Evolutionary conservation across 2,797 vertebrate genomes (phyloP).

Genomic region (Phrynocephalus vlangalii): DNA sequence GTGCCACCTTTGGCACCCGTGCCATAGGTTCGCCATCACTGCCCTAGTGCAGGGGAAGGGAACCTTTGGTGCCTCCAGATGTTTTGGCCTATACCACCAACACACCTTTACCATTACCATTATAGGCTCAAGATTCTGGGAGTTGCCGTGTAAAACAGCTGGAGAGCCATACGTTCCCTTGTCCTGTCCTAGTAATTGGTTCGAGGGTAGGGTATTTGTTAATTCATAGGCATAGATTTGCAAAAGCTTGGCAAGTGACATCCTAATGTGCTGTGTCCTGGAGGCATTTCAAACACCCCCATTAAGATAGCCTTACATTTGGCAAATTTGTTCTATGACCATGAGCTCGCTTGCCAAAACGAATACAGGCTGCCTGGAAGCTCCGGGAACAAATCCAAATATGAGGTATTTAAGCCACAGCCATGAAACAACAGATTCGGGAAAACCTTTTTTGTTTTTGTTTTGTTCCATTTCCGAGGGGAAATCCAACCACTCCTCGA

Average conservation of each 20-base stretch:
- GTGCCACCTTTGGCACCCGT: too few relatives aligned
- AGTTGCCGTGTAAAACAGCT: too few relatives aligned
- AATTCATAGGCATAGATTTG: not conserved
- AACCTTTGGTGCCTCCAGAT: too few relatives aligned
- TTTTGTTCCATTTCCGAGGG: constrained; percentile 48
- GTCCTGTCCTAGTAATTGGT: too few relatives aligned
- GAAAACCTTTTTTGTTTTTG: constrained; percentile 56
- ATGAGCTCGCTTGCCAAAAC: constrained; percentile 60
- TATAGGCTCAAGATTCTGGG: too few relatives aligned
- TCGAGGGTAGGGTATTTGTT: not conserved
- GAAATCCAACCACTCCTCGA: constrained; percentile 72
- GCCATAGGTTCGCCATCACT: too few relatives aligned
- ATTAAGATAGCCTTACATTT: constrained; percentile 37
- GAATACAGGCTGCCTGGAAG: constrained; percentile 61
- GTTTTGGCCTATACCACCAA: too few relatives aligned
- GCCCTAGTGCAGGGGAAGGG: too few relatives aligned
- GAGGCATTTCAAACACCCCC: constrained; percentile 28
- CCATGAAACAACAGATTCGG: constrained; percentile 67
- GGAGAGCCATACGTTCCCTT: too few relatives aligned
- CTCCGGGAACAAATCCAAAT: constrained; percentile 69
- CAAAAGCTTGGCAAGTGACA: not conserved
- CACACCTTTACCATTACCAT: too few relatives aligned
- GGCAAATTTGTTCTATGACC: constrained; percentile 50
- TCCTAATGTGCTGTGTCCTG: not conserved
- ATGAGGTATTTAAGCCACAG: constrained; percentile 57